Base-by-base conservation (phyloP, 2,888 invertebrate species). In the Imbricaverruca yamaguchii region DNA sequence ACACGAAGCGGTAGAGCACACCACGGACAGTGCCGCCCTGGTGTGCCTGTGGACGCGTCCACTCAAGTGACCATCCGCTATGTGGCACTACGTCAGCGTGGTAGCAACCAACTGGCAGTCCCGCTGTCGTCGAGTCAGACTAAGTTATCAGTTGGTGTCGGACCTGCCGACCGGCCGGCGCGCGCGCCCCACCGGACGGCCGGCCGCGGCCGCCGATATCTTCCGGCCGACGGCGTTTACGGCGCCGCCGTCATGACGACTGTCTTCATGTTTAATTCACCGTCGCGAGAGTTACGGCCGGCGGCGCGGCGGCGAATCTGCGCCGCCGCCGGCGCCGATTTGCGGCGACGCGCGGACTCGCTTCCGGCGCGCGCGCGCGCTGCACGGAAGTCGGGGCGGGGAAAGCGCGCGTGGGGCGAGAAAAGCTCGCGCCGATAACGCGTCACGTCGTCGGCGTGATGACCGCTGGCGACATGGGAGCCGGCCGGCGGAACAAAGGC, bases 231-330 rank as follows among this genome's bases (percentile, higher is more conserved):
- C 53, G 39, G 39, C 39, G 39, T 39, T 39, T 39, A 39, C 39
- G 1, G 39, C 39, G 39, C 39, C 39, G 39, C 39, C 39, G 39
- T 39, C 4, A 15, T 25, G 74, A 53, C 74, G 74, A 74, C 53
- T 53, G 74, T 74, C 74, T 74, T 74, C 74, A 74, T 74, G 74
- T 74, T 74, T 74, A 74, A 74, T 74, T 74, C 74, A 74, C 74
- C 74, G 74, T 18, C 39, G 53, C 8, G 18, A 67, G 11, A 53
- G 7, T 74, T 74, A 53, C 53, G 53, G 6, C 39, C 23, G 74
- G 18, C 69, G 53, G 12, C 74, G 69, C 74, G 69, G 69, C 74
- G 69, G 15, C 9, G 10, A 39, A 18, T 18, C 18, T 3, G 15
- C 18, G 53, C 74, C 18, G 18, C 25, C 12, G 74, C 53, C 15